phyloP scores from a whole-genome alignment of 2,113 vertebrate species.

The Ancistrus triradiatus region DNA sequence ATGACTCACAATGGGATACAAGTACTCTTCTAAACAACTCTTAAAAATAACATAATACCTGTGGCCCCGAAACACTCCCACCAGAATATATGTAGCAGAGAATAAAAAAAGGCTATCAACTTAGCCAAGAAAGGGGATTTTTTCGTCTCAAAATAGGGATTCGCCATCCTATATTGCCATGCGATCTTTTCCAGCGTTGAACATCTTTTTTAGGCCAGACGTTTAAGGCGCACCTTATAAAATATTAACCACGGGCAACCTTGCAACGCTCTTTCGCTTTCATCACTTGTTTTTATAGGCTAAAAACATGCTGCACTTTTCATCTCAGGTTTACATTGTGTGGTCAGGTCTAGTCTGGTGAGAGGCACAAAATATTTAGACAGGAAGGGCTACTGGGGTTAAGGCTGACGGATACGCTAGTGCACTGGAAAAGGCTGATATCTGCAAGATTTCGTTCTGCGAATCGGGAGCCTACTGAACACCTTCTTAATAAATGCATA shows the following conservation, averaged over 20 bases:
- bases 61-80: background rate
- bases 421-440: background rate
- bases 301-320: slow-evolving; percentile 59
- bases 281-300: slow-evolving; percentile 60
- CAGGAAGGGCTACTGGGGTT: background rate
- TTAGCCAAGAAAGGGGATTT: background rate
- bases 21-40: no score
- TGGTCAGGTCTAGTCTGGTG: background rate
- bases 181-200: slow-evolving; percentile 73
- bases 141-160: slow-evolving; percentile 41
- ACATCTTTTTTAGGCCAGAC: slow-evolving; percentile 62
- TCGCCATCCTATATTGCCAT: slow-evolving; percentile 76
- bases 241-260: slow-evolving; percentile 79
- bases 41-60: no score
- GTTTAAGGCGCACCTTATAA: slow-evolving; percentile 73
- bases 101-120: background rate
- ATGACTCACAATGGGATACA: no score
- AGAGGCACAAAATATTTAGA: slow-evolving; percentile 21
- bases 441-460: no score
- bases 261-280: slow-evolving; percentile 62
- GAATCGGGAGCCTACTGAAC: no score
- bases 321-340: slow-evolving; percentile 20
- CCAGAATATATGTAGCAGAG: background rate
- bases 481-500: no score
- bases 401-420: background rate